Base-by-base conservation (phyloP, 2,113 vertebrate genomes). In the Cervus canadensis region DNA sequence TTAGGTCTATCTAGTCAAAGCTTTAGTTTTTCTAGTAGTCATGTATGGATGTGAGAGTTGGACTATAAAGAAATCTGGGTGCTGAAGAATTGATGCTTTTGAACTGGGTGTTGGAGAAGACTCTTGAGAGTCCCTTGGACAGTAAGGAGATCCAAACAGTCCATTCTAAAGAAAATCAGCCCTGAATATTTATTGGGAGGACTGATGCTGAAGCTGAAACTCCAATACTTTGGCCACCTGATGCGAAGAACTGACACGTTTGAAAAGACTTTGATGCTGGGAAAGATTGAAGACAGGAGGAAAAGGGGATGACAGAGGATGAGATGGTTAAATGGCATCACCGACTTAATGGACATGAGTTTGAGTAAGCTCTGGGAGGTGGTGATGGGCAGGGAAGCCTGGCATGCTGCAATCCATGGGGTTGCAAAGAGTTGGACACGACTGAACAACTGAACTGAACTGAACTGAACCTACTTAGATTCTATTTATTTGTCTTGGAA, bases 401-500 rank as follows among this genome's bases (percentile, higher is more conserved):
- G n/a, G 67, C 19, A 2, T 40, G 36, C 67, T 71, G 67, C 19
- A 21, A 5, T 74, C 67, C 67, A 40, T 40, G 67, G 67, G 36
- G 36, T 74, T 0, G 0, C 67, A 74, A 40, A 74, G 67, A 74
- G 67, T 40, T 0, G 5, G 11, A 74, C 6, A 40, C 0, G 2
- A 74, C 5, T 74, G 19, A 74, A 19, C 0, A 11, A 71, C 67
- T 71, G 19, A 59, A 59, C 25, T 59, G 57, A 59, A 59, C 23
- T 25, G 57, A 71, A 23, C n/a, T 23, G 67, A 71, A 57, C 16
- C 13, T 67, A 92, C 82, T 91, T 79, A 89, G 64, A 13, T 62
- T 95, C 87, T 85, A 28, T 71, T 81, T 74, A 84, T 74, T 83
- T 87, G 60, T 76, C 33, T 96, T 96, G 64, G n/a, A 76, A 92